Percentiles rank a stretch among this genome's conserved stretches.
phyloP scores from a whole-genome alignment of 2,797 vertebrate genomes.

The Microctenopoma lineatum region DNA sequence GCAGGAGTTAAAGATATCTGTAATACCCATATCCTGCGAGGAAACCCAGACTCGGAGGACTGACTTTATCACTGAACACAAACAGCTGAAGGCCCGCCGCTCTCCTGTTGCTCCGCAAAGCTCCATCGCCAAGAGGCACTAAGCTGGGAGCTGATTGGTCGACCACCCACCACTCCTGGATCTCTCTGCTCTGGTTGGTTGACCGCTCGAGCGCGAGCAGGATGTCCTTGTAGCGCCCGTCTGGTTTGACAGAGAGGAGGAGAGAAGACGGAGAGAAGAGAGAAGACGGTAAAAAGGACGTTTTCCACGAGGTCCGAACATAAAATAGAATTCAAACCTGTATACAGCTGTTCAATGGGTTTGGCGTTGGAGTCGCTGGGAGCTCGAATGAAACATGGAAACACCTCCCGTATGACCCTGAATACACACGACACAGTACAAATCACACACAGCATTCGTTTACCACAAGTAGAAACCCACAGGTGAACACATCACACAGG shows the following conservation, averaged over 20 bases:
- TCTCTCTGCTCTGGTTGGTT: slow-evolving; percentile 71
- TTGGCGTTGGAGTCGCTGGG: slow-evolving; percentile 94
- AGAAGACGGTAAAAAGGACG: too few relatives aligned
- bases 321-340: slow-evolving; percentile 77
- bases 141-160: slow-evolving; percentile 80
- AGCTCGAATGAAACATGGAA: slow-evolving; percentile 92
- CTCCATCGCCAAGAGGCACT: slow-evolving; percentile 52
- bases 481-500: too few relatives aligned
- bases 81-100: slow-evolving; percentile 87
- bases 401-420: slow-evolving; percentile 87
- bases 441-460: too few relatives aligned
- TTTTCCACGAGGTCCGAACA: too few relatives aligned
- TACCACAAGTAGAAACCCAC: too few relatives aligned
- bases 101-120: slow-evolving; percentile 56
- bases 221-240: slow-evolving; percentile 86
- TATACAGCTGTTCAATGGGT: slow-evolving; percentile 91
- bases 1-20: not conserved
- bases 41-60: slow-evolving; percentile 94
- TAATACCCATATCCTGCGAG: slow-evolving; percentile 94
- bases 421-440: slow-evolving; percentile 9
- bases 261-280: too few relatives aligned
- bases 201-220: slow-evolving; percentile 87
- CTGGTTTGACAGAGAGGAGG: slow-evolving; percentile 69
- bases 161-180: slow-evolving; percentile 94
- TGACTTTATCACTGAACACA: slow-evolving; percentile 97